Base-by-base conservation (phyloP, 2,888 invertebrate species). In the Lasioglossum calceatum region DNA sequence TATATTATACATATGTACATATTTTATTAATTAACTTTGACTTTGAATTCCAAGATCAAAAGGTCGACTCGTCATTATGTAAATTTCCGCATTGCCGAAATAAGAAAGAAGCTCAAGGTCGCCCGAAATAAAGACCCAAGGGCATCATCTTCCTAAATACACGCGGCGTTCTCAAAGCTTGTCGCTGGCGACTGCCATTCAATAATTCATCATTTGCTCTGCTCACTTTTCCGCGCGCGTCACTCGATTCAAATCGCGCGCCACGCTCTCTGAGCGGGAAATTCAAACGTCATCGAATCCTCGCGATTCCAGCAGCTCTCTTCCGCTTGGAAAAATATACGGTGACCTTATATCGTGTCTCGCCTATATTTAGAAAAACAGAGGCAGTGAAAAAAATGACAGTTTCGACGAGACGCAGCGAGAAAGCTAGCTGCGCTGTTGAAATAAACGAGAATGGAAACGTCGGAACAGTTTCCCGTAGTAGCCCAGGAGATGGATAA, bases 161-260 rank as follows among this genome's bases (percentile, higher is more conserved):
- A 77, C n/a, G 72, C 36, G 71, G 71, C 76, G 54, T 39, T 27
- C 58, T 71, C 58, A 72, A 72, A 81, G 84, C 79, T 4, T n/a
- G 78, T 61, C 78, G 72, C 79, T 32, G 42, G 50, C 76, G 73
- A 75, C 50, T 39, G 39, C 23, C 74, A 27, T 70, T 70, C 77
- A 84, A 86, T 84, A 86, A 84, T 86, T 86, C 74, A 84, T 84
- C 72, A 61, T 72, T 70, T 12, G 32, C 42, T 47, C 47, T 73
- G 77, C 70, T 73, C 78, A 72, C 77, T 77, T 70, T 78, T 80
- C 58, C 70, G 50, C 70, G 36, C 70, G 36, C 70, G 47, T 23
- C 39, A 16, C 27, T 54, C 74, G 36, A 67, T 47, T 32, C 27
- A 8, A n/a, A 19, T 64, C 16, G 7, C 16, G 58, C n/a, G 36